Evolutionary conservation across 2,113 vertebrate species (phyloP), one percentile per base, ranked within the genome.

Genomic region (Vicugna pacos): DNA sequence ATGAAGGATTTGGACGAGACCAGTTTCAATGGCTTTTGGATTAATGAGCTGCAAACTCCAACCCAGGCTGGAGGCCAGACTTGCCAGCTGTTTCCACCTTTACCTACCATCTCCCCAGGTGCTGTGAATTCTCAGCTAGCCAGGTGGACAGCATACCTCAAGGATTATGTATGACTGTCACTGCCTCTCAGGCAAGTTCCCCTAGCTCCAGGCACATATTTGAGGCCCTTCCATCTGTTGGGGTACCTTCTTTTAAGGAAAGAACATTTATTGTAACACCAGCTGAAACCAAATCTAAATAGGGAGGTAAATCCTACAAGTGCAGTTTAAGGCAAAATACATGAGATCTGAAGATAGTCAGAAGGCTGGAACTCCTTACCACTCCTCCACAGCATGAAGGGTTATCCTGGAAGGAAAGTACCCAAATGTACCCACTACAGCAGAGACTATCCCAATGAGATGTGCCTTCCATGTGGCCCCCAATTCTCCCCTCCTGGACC

Each of bases 251-350:
- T 93, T 79, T 93, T 79, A 95, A 86, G 89, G 73, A 82, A 93
- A 9, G 62, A 32, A 70, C 26, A 30, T 76, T 94, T 85, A 85
- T 82, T 96, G 86, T 93, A 89, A 96, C 81, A 86, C 82, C 48
- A 91, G 62, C 35, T 26, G 81, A 79, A 91, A 91, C 89, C 95
- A 97, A 88, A 81, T 89, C 91, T 96, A 96, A 97, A 80, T 92
- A 94, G 35, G 67, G 91, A 95, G 69, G 82, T 73, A 96, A 95
- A 96, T 93, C 82, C 58, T 69, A 7, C 70, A 89, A 93, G 56
- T 54, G 50, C 12, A 50, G 54, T 84, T 77, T 60, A 84, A 95
- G 32, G 86, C 77, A 86, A 89, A 87, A 86, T 69, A 35, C 50
- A 54, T 32, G 16, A 82, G 58, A 60, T 73, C 91, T 35, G 65